phyloP scores from a whole-genome alignment of 2,888 invertebrate genomes.

The Drosophila neonasuta region DNA sequence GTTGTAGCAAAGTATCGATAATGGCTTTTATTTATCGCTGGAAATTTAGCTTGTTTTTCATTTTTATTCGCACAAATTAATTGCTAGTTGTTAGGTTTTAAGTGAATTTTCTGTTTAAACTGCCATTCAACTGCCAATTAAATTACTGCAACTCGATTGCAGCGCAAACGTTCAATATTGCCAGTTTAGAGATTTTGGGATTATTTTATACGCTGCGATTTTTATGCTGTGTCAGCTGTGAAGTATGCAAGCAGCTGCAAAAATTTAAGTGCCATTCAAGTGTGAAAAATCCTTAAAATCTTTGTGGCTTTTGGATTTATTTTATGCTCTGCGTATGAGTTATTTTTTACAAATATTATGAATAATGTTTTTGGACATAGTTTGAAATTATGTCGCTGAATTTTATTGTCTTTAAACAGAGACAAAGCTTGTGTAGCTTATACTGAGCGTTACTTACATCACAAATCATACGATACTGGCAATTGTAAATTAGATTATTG shows the following conservation, averaged over 20 bases:
- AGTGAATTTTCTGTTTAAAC: conserved; percentile 17
- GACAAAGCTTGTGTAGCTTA: neutral
- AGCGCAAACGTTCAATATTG: neutral
- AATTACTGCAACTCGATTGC: neutral
- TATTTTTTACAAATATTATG: conserved; percentile 42
- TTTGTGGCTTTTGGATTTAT: conserved; percentile 35
- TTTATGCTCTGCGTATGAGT: conserved; percentile 61
- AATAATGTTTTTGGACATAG: neutral
- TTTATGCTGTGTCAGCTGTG: neutral
- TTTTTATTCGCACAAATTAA: conserved; percentile 26
- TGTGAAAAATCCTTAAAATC: conserved; percentile 7
- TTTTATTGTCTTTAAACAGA: neutral
- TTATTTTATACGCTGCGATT: neutral
- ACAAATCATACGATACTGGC: conserved; percentile 4
- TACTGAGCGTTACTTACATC: neutral
- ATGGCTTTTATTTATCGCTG: conserved; percentile 37
- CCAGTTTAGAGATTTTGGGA: neutral
- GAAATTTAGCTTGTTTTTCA: conserved; percentile 18
- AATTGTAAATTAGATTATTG: conserved; percentile 10
- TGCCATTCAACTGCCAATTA: neutral
- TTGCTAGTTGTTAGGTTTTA: conserved; percentile 23
- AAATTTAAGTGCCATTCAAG: neutral
- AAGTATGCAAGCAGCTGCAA: neutral
- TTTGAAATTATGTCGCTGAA: neutral
- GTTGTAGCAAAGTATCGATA: conserved; percentile 15